Evolutionary conservation across 2,113 vertebrate species (phyloP), one percentile per base, ranked within the genome.

Genomic region (Azemiops feae): DNA sequence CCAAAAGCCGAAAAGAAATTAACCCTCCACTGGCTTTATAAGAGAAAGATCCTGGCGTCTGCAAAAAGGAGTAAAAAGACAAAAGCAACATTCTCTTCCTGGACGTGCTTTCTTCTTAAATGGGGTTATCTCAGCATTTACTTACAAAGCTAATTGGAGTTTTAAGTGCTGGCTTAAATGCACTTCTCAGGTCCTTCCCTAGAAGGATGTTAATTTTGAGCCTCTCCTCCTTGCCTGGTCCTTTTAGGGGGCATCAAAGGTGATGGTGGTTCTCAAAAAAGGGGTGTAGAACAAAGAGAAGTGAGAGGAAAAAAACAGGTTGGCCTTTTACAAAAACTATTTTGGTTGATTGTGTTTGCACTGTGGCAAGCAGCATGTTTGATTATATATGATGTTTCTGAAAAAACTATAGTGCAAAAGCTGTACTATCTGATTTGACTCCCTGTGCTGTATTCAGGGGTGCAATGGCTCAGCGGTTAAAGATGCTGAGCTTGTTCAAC

Each of bases 11-110:
- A 74, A 74, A 18, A 74, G 64, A 74, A 74, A 34, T 18, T 74
- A 34, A 74, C 43, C 0, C 25, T 45, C 52, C 4, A 27, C 30
- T 96, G 92, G 39, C 64, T 92, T 30, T 12, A 9, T 34, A 9
- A 74, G 89, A 81, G 58, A 92, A 55, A 12, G 12, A n/a, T 27
- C 57, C 85, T 12, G 8, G 11, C 69, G 43, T 60, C 93, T 94
- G 91, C n/a, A 90, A 94, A 95, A 89, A 53, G n/a, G 23, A 14
- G 1, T 3, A n/a, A 47, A 34, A 50, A 20, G 1, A 9, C 11
- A 69, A 50, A 50, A 92, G 60, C 89, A 50, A 0, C 0, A 87
- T 0, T 0, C 0, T 30, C 0, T 81, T 9, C 4, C 25, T 18
- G 74, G 47, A 45, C 25, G 30, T 58, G 27, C 45, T 91, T 88